Base-by-base conservation (phyloP, 2,113 vertebrate species). In the Anoura caudifer region DNA sequence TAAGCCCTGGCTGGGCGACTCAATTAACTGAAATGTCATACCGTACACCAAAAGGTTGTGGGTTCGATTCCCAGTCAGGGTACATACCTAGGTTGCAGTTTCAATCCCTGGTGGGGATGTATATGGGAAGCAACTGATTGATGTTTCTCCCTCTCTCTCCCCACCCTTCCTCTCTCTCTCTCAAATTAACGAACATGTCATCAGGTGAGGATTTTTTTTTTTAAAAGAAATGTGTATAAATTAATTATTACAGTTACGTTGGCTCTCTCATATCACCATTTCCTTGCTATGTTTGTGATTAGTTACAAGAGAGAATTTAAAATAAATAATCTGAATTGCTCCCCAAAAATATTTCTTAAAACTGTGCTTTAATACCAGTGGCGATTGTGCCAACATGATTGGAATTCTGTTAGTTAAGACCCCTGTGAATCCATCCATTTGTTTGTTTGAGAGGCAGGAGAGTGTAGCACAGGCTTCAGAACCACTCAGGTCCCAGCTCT, bases 281-380 rank as follows among this genome's bases (percentile, higher is more conserved):
- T 84, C 92, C 88, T 88, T 69, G 69, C 56, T 91, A 89, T 59
- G 86, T 80, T 91, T 94, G 33, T 80, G 90, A 88, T 95, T 95
- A 95, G 87, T 22, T 90, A 41, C 45, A 76, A 81, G 65, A 94
- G 52, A 9, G 41, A 84, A 90, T 95, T 96, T 94, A 91, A 94
- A 96, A 63, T 87, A 80, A 65, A 6, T 94, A 80, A 87, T 92
- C 59, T 69, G 69, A 87, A 93, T 87, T 85, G 47, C 12, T 67
- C 20, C 45, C 56, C 22, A 33, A 69, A 52, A 54, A n/a, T 41
- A 4, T 75, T 94, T 15, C 36, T 84, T 91, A 87, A 95, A 81
- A 84, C 36, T 59, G 87, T 36, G 47, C 83, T 93, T 56, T 87
- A 61, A 87, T 63, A 61, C 41, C 14, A 5, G 9, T 56, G 65